These are phyloP conservation scores for Equus przewalskii DNA, from an alignment of 2,113 vertebrate genomes.

Conservation along the genomic window DNA sequence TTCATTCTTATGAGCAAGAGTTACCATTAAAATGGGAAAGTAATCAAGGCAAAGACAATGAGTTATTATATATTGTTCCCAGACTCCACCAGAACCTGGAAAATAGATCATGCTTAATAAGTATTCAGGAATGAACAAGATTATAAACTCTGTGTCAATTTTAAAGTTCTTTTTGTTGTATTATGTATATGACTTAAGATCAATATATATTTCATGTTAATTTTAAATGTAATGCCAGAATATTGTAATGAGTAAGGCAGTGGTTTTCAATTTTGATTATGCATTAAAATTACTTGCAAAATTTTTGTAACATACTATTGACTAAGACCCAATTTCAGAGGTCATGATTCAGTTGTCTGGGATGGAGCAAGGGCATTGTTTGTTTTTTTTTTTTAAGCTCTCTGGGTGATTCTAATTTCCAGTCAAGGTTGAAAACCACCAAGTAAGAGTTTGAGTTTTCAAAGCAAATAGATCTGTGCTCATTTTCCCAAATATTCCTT, in stretches of 20 bases:
- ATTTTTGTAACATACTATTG: background rate
- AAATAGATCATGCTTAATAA: background rate
- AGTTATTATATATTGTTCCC: background rate
- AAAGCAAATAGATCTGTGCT: background rate
- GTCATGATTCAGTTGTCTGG: background rate
- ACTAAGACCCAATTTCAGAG: background rate
- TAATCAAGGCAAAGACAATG: background rate
- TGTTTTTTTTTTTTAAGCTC: background rate
- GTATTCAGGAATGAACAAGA: background rate
- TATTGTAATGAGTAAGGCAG: background rate
- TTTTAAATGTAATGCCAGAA: background rate
- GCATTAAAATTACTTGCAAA: background rate
- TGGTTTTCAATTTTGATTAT: background rate
- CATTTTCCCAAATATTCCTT: background rate
- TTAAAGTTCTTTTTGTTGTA: background rate
- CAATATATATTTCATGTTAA: slow-evolving; percentile 1
- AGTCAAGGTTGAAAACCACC: background rate
- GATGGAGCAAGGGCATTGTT: background rate
- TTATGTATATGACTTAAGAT: background rate
- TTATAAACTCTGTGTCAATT: background rate
- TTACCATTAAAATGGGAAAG: background rate
- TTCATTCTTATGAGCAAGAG: background rate
- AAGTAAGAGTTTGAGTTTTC: background rate
- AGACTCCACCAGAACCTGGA: background rate
- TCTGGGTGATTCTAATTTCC: background rate